These are phyloP conservation scores for Cerastis leucographa DNA, from an alignment of 2,888 invertebrate genomes.

Conservation along the genomic window DNA sequence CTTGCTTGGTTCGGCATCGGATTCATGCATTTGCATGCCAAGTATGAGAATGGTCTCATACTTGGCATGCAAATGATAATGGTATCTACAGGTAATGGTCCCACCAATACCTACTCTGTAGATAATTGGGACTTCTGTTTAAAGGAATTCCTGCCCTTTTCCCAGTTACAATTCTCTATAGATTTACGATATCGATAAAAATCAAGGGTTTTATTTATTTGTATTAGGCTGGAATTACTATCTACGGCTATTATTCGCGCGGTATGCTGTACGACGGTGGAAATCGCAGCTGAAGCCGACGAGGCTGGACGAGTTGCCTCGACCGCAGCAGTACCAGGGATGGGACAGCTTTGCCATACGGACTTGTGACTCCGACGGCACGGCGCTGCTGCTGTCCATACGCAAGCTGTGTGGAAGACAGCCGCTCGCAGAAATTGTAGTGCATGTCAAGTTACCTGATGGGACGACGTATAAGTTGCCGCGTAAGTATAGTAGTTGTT, in stretches of 20 bases:
- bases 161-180: neutral
- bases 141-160: neutral
- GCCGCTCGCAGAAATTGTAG: slow-evolving; percentile 89
- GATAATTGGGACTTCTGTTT: too few relatives aligned
- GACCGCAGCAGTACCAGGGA: slow-evolving; percentile 72
- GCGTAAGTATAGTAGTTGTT: slow-evolving; percentile 73
- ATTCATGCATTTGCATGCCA: neutral
- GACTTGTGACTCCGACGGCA: slow-evolving; percentile 90
- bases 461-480: slow-evolving; percentile 80
- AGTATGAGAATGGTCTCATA: too few relatives aligned
- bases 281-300: slow-evolving; percentile 73
- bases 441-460: slow-evolving; percentile 88
- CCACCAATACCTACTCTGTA: too few relatives aligned
- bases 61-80: too few relatives aligned
- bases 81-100: too few relatives aligned
- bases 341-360: slow-evolving; percentile 87
- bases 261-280: slow-evolving; percentile 82
- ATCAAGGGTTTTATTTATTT: neutral
- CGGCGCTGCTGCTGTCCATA: slow-evolving; percentile 89
- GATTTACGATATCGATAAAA: neutral
- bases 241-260: slow-evolving; percentile 83
- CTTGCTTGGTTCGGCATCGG: neutral
- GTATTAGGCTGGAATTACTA: slow-evolving; percentile 87
- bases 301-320: slow-evolving; percentile 75
- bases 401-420: slow-evolving; percentile 85